Evolutionary conservation across 2,113 vertebrate species (phyloP).

Genomic region (Stegostoma tigrinum): DNA sequence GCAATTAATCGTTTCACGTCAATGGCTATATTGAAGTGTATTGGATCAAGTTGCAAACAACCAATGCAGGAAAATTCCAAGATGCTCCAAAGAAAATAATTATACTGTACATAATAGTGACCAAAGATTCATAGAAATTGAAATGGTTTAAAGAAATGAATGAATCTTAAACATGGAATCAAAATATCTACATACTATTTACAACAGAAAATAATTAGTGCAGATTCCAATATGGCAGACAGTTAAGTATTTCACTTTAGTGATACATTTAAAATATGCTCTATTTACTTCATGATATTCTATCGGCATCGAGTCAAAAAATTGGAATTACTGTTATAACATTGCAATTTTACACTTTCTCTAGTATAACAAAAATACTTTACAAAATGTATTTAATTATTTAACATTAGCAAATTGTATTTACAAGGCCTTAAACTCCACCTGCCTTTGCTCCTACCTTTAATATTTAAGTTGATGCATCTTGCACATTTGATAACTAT

Average conservation of each 20-base stretch:
- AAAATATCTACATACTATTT: neutral
- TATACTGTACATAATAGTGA: slow-evolving; percentile 14
- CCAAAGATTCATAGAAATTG: neutral
- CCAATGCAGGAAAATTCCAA: neutral
- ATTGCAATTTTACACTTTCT: neutral
- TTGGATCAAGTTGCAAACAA: neutral
- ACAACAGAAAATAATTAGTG: slow-evolving; percentile 18
- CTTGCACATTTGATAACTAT: neutral
- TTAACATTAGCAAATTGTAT: slow-evolving; percentile 15
- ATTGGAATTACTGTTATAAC: slow-evolving; percentile 29
- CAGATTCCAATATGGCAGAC: neutral
- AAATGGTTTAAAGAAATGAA: slow-evolving; percentile 15
- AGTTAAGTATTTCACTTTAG: neutral
- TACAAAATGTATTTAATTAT: slow-evolving; percentile 10
- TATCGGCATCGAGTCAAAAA: slow-evolving; percentile 25
- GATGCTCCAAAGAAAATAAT: slow-evolving; percentile 5
- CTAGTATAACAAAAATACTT: slow-evolving; percentile 28
- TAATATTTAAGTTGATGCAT: slow-evolving; percentile 4
- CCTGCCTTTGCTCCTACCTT: neutral
- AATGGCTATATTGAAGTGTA: neutral
- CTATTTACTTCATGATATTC: slow-evolving; percentile 20
- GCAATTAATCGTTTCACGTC: neutral
- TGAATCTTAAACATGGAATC: neutral
- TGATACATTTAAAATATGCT: slow-evolving; percentile 23
- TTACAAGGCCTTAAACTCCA: neutral